Evolutionary conservation across 2,797 vertebrate genomes (phyloP).

Genomic region (Sebastes ruberrimus): DNA sequence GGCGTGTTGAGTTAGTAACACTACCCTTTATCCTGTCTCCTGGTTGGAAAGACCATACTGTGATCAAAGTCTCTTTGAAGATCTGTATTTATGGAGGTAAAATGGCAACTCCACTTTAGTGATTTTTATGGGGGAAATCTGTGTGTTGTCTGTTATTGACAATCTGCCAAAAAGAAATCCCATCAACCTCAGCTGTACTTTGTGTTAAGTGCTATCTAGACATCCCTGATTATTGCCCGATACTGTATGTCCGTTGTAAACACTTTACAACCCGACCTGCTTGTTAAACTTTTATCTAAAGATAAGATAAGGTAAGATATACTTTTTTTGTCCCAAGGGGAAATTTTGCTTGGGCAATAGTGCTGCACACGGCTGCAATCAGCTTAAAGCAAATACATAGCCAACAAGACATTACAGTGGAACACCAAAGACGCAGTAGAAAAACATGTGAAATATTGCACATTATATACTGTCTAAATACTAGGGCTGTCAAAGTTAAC

Average conservation of each 20-base stretch:
- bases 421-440: no score
- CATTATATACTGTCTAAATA: no score
- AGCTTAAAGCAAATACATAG: no score
- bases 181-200: background rate
- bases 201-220: background rate
- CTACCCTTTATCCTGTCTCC: constrained; percentile 54
- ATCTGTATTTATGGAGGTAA: constrained; percentile 34
- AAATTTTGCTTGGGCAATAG: no score
- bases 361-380: no score
- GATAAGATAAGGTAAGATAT: no score
- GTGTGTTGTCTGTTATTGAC: background rate
- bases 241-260: background rate
- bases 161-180: background rate
- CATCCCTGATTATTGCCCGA: background rate
- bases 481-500: no score
- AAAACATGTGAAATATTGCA: no score
- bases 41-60: constrained; percentile 44
- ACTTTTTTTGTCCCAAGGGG: no score
- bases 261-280: background rate
- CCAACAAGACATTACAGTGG: no score
- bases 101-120: constrained; percentile 4
- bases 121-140: background rate
- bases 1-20: constrained; percentile 50
- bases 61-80: constrained; percentile 74
- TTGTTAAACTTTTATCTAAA: background rate